phyloP scores from a whole-genome alignment of 2,113 vertebrate species.

The Sisor rabdophorus region DNA sequence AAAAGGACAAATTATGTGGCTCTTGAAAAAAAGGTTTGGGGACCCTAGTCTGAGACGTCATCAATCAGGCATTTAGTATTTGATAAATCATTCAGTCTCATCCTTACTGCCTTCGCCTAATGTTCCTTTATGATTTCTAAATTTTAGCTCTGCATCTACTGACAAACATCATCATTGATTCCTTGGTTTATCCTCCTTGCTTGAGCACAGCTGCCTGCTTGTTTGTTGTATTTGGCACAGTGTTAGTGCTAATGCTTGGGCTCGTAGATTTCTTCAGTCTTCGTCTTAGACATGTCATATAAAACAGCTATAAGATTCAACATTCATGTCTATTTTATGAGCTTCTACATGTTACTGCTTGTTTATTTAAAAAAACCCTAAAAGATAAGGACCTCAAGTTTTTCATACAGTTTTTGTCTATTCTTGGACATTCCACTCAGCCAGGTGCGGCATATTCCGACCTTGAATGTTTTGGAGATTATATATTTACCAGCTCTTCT shows the following conservation, averaged over 20 bases:
- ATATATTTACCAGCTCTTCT: constrained; percentile 55
- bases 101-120: neutral
- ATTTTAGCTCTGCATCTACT: constrained; percentile 63
- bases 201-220: constrained; percentile 66
- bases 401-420: constrained; percentile 58
- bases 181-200: constrained; percentile 60
- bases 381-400: constrained; percentile 63
- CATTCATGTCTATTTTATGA: neutral
- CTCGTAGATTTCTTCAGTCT: constrained; percentile 57
- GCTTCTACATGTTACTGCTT: constrained; percentile 52
- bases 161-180: constrained; percentile 66
- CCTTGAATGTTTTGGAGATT: constrained; percentile 56
- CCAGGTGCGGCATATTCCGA: constrained; percentile 57
- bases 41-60: no score
- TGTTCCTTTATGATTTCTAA: neutral
- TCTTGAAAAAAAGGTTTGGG: no score
- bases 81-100: neutral
- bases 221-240: constrained; percentile 68
- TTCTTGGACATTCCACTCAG: constrained; percentile 46
- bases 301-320: constrained; percentile 49
- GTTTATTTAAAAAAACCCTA: constrained; percentile 45
- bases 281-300: constrained; percentile 60
- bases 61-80: neutral
- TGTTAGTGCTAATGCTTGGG: constrained; percentile 59
- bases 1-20: no score